phyloP scores from a whole-genome alignment of 2,888 invertebrate genomes.

The Drosophila siamana region DNA sequence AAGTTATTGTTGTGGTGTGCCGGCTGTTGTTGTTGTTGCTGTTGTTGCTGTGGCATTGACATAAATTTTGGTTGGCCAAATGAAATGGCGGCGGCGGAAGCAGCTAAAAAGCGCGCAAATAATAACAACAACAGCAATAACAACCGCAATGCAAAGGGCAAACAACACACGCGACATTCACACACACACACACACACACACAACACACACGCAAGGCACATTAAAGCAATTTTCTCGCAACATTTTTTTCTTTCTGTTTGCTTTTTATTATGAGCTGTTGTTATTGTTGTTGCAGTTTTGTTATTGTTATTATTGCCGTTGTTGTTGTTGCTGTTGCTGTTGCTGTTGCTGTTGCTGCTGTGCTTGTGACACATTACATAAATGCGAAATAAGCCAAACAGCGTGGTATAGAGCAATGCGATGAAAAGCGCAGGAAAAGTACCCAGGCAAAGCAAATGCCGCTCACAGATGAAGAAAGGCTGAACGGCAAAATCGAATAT shows the following conservation, averaged over 20 bases:
- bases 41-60: conserved; percentile 75
- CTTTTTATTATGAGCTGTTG: conserved; percentile 29
- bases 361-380: conserved; percentile 48
- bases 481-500: conserved; percentile 16
- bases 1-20: conserved; percentile 38
- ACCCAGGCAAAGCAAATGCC: conserved; percentile 27
- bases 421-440: conserved; percentile 6
- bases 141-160: conserved; percentile 49
- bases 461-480: conserved; percentile 11
- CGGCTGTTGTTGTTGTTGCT: conserved; percentile 54
- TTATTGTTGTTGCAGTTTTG: conserved; percentile 41
- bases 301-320: conserved; percentile 6
- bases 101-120: conserved; percentile 61
- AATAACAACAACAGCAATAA: conserved; percentile 33
- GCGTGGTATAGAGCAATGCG: conserved; percentile 5
- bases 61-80: conserved; percentile 67
- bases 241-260: conserved; percentile 38
- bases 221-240: conserved; percentile 69
- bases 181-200: conserved; percentile 26
- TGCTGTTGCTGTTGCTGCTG: conserved; percentile 24
- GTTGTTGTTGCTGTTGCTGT: conserved; percentile 36
- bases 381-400: conserved; percentile 31
- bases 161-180: conserved; percentile 56
- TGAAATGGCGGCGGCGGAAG: conserved; percentile 63
- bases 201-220: conserved; percentile 70